Evolutionary conservation across 2,797 vertebrate genomes (phyloP).

Genomic region (Amblyraja radiata): DNA sequence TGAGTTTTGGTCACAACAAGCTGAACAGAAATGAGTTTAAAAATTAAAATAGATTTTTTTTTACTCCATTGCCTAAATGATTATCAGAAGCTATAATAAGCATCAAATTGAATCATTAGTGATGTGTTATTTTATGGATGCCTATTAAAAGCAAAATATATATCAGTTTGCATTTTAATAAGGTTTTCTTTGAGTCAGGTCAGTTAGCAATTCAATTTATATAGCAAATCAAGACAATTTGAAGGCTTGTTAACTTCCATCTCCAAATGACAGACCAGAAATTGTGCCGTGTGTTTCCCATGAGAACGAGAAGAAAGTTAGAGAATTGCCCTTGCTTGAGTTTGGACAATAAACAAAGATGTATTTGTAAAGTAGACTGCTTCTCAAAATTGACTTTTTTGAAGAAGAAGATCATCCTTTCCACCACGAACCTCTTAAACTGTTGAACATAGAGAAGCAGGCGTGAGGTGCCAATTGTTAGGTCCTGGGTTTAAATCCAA

Average conservation of each 20-base stretch:
- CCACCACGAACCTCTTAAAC: neutral
- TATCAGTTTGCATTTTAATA: conserved; percentile 42
- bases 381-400: neutral
- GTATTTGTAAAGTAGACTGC: neutral
- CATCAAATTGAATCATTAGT: conserved; percentile 30
- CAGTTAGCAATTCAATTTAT: conserved; percentile 51
- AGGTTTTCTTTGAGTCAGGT: conserved; percentile 54
- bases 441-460: neutral
- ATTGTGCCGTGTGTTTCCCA: neutral
- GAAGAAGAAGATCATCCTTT: neutral
- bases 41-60: conserved; percentile 33
- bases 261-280: conserved; percentile 44
- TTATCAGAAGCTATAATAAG: conserved; percentile 18
- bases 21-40: conserved; percentile 20
- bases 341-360: neutral
- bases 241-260: conserved; percentile 59
- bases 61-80: conserved; percentile 22
- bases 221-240: conserved; percentile 59
- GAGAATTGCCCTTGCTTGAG: neutral
- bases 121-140: neutral
- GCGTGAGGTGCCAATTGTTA: neutral
- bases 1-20: neutral
- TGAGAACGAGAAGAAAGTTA: neutral
- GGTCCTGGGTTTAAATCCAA: neutral
- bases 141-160: neutral